Evolutionary conservation across 2,113 vertebrate genomes (phyloP).

Genomic region (Romanogobio albipinnatus): DNA sequence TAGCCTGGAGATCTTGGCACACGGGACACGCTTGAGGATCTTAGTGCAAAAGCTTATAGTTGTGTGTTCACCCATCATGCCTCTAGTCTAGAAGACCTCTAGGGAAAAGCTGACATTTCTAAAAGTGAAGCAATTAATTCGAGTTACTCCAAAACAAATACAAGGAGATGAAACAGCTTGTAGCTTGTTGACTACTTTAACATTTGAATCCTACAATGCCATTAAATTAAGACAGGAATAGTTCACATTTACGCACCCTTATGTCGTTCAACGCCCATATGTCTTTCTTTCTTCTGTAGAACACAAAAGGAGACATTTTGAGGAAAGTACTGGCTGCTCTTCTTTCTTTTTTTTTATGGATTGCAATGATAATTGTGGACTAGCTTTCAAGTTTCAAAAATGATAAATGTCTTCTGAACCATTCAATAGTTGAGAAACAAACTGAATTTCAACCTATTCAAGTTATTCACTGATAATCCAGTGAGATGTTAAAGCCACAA

Average conservation of each 20-base stretch:
- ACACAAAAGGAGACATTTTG: not conserved
- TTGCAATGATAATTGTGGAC: not conserved
- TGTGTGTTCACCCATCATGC: slow-evolving; percentile 10
- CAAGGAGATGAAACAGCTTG: not conserved
- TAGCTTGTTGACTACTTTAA: not conserved
- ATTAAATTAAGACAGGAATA: not conserved
- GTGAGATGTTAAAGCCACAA: no score
- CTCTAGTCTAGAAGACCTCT: not conserved
- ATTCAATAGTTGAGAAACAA: not conserved
- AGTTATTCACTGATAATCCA: not conserved
- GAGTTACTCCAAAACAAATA: not conserved
- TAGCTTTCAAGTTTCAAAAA: not conserved
- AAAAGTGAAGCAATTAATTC: not conserved
- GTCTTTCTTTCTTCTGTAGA: not conserved
- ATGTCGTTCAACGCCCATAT: not conserved
- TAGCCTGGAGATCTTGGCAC: slow-evolving; percentile 32
- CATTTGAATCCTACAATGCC: not conserved
- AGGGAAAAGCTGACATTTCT: slow-evolving; percentile 27
- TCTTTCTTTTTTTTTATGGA: not conserved
- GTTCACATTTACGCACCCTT: not conserved
- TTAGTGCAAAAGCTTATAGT: not conserved
- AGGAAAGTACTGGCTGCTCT: not conserved
- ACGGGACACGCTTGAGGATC: not conserved
- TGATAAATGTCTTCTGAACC: not conserved
- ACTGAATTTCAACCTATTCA: not conserved